Evolutionary conservation across 2,888 invertebrate genomes (phyloP).

Genomic region (Lumbricus terrestris): DNA sequence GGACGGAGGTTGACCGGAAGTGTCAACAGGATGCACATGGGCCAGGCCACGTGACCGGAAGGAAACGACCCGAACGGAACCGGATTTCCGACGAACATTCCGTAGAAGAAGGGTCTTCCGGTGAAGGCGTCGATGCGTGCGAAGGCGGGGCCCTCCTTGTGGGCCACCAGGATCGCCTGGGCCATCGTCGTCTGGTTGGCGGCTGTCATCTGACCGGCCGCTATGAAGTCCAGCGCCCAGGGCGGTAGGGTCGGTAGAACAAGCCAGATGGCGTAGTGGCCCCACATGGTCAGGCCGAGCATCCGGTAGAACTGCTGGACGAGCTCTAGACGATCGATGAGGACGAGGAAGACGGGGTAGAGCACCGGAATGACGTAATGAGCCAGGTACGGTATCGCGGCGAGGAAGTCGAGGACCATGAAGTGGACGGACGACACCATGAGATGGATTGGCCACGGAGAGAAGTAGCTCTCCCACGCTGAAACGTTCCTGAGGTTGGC

Average conservation of each 20-base stretch:
- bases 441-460: slow-evolving; percentile 32
- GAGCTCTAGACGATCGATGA: slow-evolving; percentile 28
- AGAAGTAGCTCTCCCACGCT: slow-evolving; percentile 30
- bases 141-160: slow-evolving; percentile 39
- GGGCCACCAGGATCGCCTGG: slow-evolving; percentile 21
- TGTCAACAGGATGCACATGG: slow-evolving; percentile 29
- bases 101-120: slow-evolving; percentile 39
- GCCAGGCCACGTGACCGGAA: slow-evolving; percentile 42
- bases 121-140: slow-evolving; percentile 32
- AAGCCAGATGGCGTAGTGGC: slow-evolving; percentile 36
- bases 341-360: slow-evolving; percentile 35
- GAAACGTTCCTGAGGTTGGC: slow-evolving; percentile 37
- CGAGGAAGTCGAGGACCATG: slow-evolving; percentile 34
- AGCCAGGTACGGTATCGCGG: slow-evolving; percentile 38
- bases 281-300: slow-evolving; percentile 38
- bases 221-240: slow-evolving; percentile 34
- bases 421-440: slow-evolving; percentile 27
- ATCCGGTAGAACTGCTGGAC: slow-evolving; percentile 38
- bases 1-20: slow-evolving; percentile 24
- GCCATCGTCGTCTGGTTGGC: not conserved
- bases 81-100: slow-evolving; percentile 39
- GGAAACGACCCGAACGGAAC: slow-evolving; percentile 40
- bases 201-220: not conserved
- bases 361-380: slow-evolving; percentile 38
- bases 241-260: slow-evolving; percentile 39